phyloP scores from a whole-genome alignment of 1,140 invertebrate genomes.

The Planococcus citri region DNA sequence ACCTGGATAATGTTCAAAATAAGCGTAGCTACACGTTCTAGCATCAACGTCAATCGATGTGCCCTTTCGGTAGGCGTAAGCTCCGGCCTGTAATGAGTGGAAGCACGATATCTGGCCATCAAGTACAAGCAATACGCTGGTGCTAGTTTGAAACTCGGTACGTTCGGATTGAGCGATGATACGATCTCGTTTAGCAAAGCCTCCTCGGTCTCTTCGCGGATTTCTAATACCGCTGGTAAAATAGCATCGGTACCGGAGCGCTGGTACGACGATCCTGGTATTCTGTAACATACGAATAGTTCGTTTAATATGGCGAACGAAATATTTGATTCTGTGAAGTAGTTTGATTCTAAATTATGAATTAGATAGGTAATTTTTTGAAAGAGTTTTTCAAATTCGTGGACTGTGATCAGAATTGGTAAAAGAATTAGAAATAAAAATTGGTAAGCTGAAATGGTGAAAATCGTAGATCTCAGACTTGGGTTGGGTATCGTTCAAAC shows the following conservation, averaged over 20 bases:
- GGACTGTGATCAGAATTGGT: too few relatives aligned
- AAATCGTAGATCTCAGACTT: too few relatives aligned
- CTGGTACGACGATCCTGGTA: constrained; percentile 36
- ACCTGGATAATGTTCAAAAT: constrained; percentile 72
- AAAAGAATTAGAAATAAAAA: too few relatives aligned
- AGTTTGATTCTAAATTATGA: too few relatives aligned
- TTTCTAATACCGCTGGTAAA: constrained; percentile 84
- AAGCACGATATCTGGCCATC: constrained; percentile 79
- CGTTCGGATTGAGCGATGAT: constrained; percentile 70
- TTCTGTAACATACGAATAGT: not conserved
- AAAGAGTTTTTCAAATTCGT: too few relatives aligned
- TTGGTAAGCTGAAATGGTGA: too few relatives aligned
- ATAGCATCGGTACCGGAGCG: constrained; percentile 67
- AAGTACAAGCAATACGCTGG: constrained; percentile 92
- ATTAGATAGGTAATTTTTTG: too few relatives aligned
- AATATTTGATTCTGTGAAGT: too few relatives aligned
- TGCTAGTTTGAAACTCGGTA: constrained; percentile 72
- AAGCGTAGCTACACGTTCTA: constrained; percentile 77
- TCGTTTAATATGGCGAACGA: too few relatives aligned
- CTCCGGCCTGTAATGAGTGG: constrained; percentile 84
- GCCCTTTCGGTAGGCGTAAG: constrained; percentile 80
- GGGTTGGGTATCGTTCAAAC: too few relatives aligned
- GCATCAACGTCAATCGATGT: constrained; percentile 71
- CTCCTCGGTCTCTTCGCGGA: constrained; percentile 86
- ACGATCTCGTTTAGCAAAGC: constrained; percentile 77